phyloP scores from a whole-genome alignment of 2,113 vertebrate genomes.

The Misgurnus anguillicaudatus region DNA sequence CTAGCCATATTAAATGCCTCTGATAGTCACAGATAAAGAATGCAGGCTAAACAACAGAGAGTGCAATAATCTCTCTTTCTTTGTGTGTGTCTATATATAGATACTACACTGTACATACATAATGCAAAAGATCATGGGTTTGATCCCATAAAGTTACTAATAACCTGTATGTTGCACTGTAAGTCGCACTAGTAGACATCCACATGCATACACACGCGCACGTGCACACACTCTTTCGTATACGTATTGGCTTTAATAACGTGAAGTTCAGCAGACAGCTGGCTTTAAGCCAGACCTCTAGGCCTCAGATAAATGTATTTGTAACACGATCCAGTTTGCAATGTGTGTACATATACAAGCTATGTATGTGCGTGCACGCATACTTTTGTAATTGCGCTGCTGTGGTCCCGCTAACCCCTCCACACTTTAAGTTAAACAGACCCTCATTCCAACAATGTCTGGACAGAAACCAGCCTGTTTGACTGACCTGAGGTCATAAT shows the following conservation, averaged over 20 bases:
- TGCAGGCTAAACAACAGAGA: neutral
- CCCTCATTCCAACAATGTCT: neutral
- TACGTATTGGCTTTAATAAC: neutral
- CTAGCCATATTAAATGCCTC: neutral
- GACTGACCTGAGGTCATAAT: constrained; percentile 26
- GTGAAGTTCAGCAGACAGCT: constrained; percentile 21
- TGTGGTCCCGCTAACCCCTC: neutral
- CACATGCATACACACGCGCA: too few relatives aligned
- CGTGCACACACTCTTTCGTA: too few relatives aligned
- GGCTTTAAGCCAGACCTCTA: constrained; percentile 2
- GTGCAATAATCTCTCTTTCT: too few relatives aligned
- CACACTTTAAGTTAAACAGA: neutral
- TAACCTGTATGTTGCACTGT: too few relatives aligned
- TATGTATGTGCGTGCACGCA: neutral
- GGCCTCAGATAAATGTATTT: constrained; percentile 14
- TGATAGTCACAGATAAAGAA: neutral
- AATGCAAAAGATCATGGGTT: too few relatives aligned
- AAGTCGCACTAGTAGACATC: too few relatives aligned
- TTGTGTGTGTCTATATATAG: too few relatives aligned
- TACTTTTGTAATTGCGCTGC: neutral
- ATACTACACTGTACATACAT: too few relatives aligned
- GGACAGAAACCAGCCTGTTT: neutral
- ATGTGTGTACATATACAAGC: neutral
- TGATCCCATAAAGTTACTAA: too few relatives aligned
- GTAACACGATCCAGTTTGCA: constrained; percentile 16